Percentiles rank a stretch among this genome's conserved stretches.
These are phyloP conservation scores for Forbesichthys papilliferus DNA, from an alignment of 2,113 vertebrate species.

Conservation along the genomic window DNA sequence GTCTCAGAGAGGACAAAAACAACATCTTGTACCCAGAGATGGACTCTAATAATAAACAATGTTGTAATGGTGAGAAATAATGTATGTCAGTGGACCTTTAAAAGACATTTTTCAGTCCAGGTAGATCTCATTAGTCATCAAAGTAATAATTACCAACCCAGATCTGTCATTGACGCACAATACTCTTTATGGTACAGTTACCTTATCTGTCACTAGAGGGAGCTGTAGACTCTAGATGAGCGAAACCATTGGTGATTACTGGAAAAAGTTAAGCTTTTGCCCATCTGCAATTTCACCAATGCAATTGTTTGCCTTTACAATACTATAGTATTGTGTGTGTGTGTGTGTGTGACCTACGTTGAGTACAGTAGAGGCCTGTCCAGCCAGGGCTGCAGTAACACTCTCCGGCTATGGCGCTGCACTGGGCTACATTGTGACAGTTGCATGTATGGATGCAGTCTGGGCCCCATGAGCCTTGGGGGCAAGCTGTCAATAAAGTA, in stretches of 20 bases:
- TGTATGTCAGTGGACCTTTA: no score
- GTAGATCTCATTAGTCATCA: no score
- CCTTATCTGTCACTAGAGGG: constrained; percentile 47
- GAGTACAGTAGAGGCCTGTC: constrained; percentile 91
- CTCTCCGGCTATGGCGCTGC: constrained; percentile 84
- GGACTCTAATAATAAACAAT: no score
- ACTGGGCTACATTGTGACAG: constrained; percentile 90
- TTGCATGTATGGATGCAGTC: constrained; percentile 92
- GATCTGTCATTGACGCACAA: no score
- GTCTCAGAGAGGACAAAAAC: no score
- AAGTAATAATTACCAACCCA: neutral
- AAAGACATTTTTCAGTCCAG: no score
- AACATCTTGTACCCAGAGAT: no score
- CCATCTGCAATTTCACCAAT: no score
- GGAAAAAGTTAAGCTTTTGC: no score
- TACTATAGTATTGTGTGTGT: constrained; percentile 1
- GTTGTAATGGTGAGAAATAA: no score
- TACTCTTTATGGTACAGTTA: constrained; percentile 7
- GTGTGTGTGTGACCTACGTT: constrained; percentile 77
- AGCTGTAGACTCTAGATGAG: constrained; percentile 25
- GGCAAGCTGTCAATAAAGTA: constrained; percentile 77
- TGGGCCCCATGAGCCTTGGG: constrained; percentile 87
- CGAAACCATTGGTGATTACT: no score
- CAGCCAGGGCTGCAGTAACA: constrained; percentile 87
- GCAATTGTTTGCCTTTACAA: no score